Percentiles rank a stretch among this genome's conserved stretches.
Evolutionary conservation across 2,797 vertebrate genomes (phyloP).

Genomic region (Trematomus bernacchii): DNA sequence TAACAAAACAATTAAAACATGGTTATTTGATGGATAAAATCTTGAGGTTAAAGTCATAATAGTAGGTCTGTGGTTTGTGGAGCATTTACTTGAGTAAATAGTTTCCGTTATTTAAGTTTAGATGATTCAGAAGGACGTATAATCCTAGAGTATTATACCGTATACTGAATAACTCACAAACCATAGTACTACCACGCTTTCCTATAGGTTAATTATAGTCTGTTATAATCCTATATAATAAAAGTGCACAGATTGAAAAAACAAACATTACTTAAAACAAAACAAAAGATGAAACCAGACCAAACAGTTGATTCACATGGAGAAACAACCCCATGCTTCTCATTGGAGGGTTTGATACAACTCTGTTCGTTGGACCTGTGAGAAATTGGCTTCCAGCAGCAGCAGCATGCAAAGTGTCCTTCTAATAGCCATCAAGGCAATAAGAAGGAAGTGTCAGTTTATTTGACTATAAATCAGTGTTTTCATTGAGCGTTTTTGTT

Average conservation of each 20-base stretch:
- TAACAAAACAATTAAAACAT: slow-evolving; percentile 76
- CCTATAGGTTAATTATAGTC: slow-evolving; percentile 86
- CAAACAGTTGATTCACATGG: slow-evolving; percentile 67
- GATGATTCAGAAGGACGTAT: slow-evolving; percentile 68
- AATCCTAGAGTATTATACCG: slow-evolving; percentile 59
- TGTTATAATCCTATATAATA: slow-evolving; percentile 90
- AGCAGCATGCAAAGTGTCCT: slow-evolving; percentile 75
- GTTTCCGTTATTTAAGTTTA: slow-evolving; percentile 60
- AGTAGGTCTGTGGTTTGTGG: slow-evolving; percentile 76
- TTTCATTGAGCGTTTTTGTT: slow-evolving; percentile 37
- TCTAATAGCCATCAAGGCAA: slow-evolving; percentile 55
- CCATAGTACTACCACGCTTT: slow-evolving; percentile 86
- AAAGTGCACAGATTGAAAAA: slow-evolving; percentile 93
- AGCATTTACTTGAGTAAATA: slow-evolving; percentile 57
- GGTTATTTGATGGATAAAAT: slow-evolving; percentile 77
- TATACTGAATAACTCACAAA: slow-evolving; percentile 83
- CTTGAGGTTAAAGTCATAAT: slow-evolving; percentile 67
- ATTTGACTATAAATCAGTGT: slow-evolving; percentile 41
- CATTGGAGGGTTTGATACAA: slow-evolving; percentile 52
- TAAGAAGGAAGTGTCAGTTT: slow-evolving; percentile 17
- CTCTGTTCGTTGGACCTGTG: slow-evolving; percentile 84
- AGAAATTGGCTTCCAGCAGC: slow-evolving; percentile 85
- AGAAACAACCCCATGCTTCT: slow-evolving; percentile 66
- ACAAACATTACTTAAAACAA: slow-evolving; percentile 57
- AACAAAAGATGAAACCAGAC: slow-evolving; percentile 62